A percentile compares a stretch with the other conserved stretches of the same genome.
Conservation (phyloP, 2,113 vertebrate genomes). For the Xiphias gladius region DNA sequence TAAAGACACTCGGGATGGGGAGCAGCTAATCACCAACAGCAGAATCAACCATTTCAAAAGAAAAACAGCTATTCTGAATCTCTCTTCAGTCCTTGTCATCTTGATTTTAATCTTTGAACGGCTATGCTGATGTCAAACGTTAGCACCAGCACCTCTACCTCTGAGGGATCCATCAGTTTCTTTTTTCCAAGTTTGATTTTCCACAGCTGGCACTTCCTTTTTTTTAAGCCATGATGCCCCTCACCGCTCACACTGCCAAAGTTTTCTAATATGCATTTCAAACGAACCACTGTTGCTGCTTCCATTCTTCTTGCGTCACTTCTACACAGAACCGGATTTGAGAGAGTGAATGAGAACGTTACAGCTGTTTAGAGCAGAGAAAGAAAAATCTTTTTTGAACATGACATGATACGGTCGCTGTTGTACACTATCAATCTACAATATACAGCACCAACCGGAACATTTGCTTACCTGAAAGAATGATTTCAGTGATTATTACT, state of each 20-base stretch:
- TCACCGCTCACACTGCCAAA: conserved; percentile 26
- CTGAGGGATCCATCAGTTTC: neutral
- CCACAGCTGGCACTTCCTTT: too few relatives aligned
- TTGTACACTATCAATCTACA: too few relatives aligned
- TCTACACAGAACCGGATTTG: conserved; percentile 5
- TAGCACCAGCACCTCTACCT: conserved; percentile 11
- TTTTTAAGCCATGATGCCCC: neutral
- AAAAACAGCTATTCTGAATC: too few relatives aligned
- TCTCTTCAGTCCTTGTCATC: neutral
- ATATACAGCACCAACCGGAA: neutral
- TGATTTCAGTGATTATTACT: neutral
- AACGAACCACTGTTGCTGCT: conserved; percentile 12
- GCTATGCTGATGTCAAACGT: conserved; percentile 7
- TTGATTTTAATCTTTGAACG: neutral
- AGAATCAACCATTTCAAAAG: neutral
- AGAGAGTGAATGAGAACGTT: neutral
- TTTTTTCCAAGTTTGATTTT: neutral
- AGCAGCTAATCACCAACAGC: conserved; percentile 8
- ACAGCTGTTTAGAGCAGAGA: neutral
- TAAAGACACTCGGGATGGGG: neutral
- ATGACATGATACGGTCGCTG: too few relatives aligned
- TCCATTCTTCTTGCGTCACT: neutral
- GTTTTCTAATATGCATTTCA: conserved; percentile 54
- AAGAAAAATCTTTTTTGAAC: neutral
- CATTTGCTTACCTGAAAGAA: neutral